Base-by-base conservation (phyloP, 2,888 invertebrate species). In the Tenthredo notha region DNA sequence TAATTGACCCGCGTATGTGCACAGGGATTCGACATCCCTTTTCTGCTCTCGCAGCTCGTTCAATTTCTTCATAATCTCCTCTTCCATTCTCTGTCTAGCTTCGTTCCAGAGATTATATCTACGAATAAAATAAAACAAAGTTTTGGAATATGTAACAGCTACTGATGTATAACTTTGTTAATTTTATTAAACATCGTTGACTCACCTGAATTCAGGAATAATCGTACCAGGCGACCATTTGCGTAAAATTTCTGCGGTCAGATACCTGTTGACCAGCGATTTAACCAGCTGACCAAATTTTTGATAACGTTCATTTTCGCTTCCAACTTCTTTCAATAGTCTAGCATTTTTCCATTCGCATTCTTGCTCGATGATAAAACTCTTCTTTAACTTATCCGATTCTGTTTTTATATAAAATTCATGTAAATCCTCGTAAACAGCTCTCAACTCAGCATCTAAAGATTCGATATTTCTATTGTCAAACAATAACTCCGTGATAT, bases 311-410 rank as follows among this genome's bases (percentile, higher is more conserved):
- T 37, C 83, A 50, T 83, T 29, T 7, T 83, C 83, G 15, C 18
- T 50, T 15, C n/a, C 25, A 29, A 50, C 83, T 70, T 83, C 83
- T 25, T 47, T 83, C 15, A 83, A 33, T 6, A 67, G 15, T 33
- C 67, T 65, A n/a, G 83, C 65, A 47, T 83, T 83, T 47, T 67
- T 65, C 67, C 65, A 83, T 47, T 67, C 43, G 70, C 83, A 83
- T 47, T 83, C 83, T 40, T 83, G 65, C 21, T 83, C 83, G 67
- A 83, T n/a, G 6, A 83, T 70, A 40, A 83, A 83, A 18, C 43
- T 29, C 50, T 67, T 83, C 47, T 47, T 83, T 7, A 18, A 33
- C 29, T 83, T 83, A 15, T 83, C 83, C 29, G 67, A 67, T 40
- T 83, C 83, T 18, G 47, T 70, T 47, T 70, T 83, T 15, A 83